Percentiles rank a stretch among this genome's conserved stretches.
Evolutionary conservation across 1,140 invertebrate species (phyloP).

Genomic region (Cydia pomonella): DNA sequence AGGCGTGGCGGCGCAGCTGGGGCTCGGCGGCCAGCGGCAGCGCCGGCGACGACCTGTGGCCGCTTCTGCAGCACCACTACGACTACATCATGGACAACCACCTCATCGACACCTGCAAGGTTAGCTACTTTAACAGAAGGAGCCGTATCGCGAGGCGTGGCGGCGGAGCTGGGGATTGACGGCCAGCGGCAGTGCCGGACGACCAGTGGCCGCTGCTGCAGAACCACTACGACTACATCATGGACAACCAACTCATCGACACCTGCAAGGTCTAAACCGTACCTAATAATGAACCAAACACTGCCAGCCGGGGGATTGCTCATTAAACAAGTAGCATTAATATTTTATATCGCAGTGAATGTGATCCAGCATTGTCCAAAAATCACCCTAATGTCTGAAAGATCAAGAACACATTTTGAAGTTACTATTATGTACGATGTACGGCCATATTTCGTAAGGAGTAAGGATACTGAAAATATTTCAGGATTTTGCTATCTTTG

Average conservation of each 20-base stretch:
- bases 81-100: slow-evolving; percentile 97
- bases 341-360: no score
- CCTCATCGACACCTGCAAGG: slow-evolving; percentile 91
- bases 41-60: slow-evolving; percentile 91
- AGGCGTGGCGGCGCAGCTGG: slow-evolving; percentile 85
- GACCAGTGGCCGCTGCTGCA: slow-evolving; percentile 95
- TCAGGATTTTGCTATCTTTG: no score
- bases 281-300: no score
- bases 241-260: slow-evolving; percentile 95
- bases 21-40: slow-evolving; percentile 82
- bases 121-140: slow-evolving; percentile 60
- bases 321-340: no score
- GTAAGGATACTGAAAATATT: no score
- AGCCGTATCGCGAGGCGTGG: slow-evolving; percentile 83
- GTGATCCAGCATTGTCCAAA: neutral
- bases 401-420: no score
- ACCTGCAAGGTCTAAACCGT: slow-evolving; percentile 82
- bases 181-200: slow-evolving; percentile 82
- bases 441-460: no score
- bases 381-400: no score
- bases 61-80: slow-evolving; percentile 92
- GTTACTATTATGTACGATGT: no score
- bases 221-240: slow-evolving; percentile 94
- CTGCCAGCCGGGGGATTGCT: no score
- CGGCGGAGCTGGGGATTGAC: slow-evolving; percentile 86